Evolutionary conservation across 2,113 vertebrate genomes (phyloP), one percentile per base, ranked within the genome.

Genomic region (Suricata suricatta): DNA sequence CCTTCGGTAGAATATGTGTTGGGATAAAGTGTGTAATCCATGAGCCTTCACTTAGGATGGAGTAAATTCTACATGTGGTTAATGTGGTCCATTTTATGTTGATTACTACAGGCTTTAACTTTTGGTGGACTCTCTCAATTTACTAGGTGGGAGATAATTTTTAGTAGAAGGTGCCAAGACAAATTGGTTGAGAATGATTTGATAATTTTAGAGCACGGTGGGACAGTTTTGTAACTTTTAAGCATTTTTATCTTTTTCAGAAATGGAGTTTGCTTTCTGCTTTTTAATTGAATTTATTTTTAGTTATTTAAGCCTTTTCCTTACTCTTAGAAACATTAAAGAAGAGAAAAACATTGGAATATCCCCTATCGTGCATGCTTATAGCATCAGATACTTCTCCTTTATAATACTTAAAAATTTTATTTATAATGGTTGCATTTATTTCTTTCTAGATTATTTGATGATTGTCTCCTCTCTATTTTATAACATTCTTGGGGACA

Each of bases 391-490:
- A 68, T 38, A 93, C 33, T 89, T 96, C 69, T 80, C 52, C 17
- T 93, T 96, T 14, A 21, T 79, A 74, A 63, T 76, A 57, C 3
- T 95, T 87, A 54, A 44, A 66, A 90, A 60, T 64, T 72, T 79
- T 50, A 50, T 41, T 91, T n/a, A 50, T 63, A 71, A 54, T 63
- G 88, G 35, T 93, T 91, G 16, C 21, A 50, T 79, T 86, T 96
- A 74, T 87, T 96, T 94, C 60, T 95, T 96, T 94, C 60, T 95
- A 68, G n/a, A 33, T 85, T 80, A 84, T 77, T 82, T 90, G 68
- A 71, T 92, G 25, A 79, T 82, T 96, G 1, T 95, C 35, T 86
- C 19, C 31, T 19, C 35, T 96, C 31, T 90, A 9, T 77, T 81
- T 60, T 92, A 7, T 89, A 82, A 76, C 29, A 60, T 92, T 90